Conservation (phyloP, 2,113 vertebrate species). For the Rhinogobius similis region DNA sequence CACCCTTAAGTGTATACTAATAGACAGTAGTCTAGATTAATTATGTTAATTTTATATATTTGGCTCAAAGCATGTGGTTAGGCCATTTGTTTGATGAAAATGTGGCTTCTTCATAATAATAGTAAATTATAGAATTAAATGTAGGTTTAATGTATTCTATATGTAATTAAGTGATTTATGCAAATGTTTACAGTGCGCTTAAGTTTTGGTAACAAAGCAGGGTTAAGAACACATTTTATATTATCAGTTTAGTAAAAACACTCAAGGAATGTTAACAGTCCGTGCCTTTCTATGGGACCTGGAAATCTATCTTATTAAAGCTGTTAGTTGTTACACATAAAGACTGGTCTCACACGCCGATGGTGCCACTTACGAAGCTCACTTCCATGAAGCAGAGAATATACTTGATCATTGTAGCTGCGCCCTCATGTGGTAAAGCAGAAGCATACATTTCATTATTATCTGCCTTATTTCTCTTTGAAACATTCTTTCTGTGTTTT, state of each 20-base stretch:
- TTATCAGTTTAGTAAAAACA: background rate
- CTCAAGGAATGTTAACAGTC: background rate
- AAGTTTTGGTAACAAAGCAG: background rate
- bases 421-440: slow-evolving; percentile 51
- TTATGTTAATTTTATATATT: slow-evolving; percentile 43
- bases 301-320: slow-evolving; percentile 26
- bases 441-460: slow-evolving; percentile 36
- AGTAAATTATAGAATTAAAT: slow-evolving; percentile 31
- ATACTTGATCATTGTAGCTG: slow-evolving; percentile 21
- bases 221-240: background rate
- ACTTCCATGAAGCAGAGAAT: slow-evolving; percentile 49
- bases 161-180: slow-evolving; percentile 9
- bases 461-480: slow-evolving; percentile 57
- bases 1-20: slow-evolving; percentile 39
- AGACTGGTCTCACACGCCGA: slow-evolving; percentile 48
- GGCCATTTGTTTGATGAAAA: slow-evolving; percentile 22
- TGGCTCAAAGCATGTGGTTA: slow-evolving; percentile 13
- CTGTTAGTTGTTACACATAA: slow-evolving; percentile 33
- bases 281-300: slow-evolving; percentile 54
- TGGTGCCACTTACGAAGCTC: slow-evolving; percentile 54
- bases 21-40: slow-evolving; percentile 37
- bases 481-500: slow-evolving; percentile 57
- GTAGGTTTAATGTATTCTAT: no score
- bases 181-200: slow-evolving; percentile 7
- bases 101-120: slow-evolving; percentile 9